These are phyloP conservation scores for Phenganax marumi DNA, from an alignment of 92 coral and sea anemone species.

Conservation along the genomic window DNA sequence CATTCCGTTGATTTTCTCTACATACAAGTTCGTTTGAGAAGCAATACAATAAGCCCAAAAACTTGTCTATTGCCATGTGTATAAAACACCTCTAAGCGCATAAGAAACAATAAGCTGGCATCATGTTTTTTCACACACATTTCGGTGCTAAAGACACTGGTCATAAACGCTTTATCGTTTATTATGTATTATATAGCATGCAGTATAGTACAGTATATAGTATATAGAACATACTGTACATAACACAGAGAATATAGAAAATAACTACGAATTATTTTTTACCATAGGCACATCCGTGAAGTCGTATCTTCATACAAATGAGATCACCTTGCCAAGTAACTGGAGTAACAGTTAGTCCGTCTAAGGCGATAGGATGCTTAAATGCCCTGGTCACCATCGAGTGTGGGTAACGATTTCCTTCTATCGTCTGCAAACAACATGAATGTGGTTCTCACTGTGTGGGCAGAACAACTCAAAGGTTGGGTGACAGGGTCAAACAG, in stretches of 20 bases:
- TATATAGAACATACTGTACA: not conserved
- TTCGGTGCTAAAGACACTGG: too few species aligned
- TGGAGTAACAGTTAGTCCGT: conserved; percentile 14
- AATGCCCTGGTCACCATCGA: conserved; percentile 35
- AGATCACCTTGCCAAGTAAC: conserved; percentile 14
- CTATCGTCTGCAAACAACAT: conserved; percentile 32
- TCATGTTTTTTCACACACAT: too few species aligned
- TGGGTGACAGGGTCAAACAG: too few species aligned
- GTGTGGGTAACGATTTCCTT: conserved; percentile 47
- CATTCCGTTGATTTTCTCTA: too few species aligned
- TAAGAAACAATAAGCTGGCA: too few species aligned
- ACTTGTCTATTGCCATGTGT: too few species aligned
- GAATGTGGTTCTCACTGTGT: too few species aligned
- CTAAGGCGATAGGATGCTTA: conserved; percentile 30
- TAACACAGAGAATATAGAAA: not conserved
- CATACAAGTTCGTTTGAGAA: too few species aligned
- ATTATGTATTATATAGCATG: not conserved
- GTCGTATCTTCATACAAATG: conserved; percentile 64
- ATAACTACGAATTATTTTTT: not conserved
- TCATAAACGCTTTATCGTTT: too few species aligned
- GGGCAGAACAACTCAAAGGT: too few species aligned
- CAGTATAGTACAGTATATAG: not conserved
- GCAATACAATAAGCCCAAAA: too few species aligned
- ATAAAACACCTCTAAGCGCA: too few species aligned
- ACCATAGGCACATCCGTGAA: conserved; percentile 56